Percentiles rank a stretch among this genome's conserved stretches.
These are phyloP conservation scores for Eupithecia exiguata DNA, from an alignment of 2,888 invertebrate genomes.

Conservation along the genomic window DNA sequence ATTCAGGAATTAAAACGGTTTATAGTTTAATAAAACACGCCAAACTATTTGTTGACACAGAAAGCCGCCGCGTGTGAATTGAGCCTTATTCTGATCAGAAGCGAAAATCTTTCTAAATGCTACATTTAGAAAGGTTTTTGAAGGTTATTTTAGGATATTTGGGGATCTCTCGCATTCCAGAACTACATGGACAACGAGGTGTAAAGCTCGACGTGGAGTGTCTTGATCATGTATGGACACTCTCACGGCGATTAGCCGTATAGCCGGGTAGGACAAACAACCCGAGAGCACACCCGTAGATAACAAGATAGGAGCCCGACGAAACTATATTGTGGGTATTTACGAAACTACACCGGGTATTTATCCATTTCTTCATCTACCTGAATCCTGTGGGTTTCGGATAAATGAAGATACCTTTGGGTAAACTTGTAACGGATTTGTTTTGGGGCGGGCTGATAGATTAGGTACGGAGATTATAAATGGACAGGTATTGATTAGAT, in stretches of 20 bases:
- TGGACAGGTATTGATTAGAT: not conserved
- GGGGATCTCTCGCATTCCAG: not conserved
- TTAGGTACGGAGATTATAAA: constrained; percentile 15
- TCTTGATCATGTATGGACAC: not conserved
- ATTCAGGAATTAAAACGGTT: no score
- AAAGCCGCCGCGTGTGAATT: no score
- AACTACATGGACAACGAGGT: not conserved
- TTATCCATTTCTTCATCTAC: constrained; percentile 6
- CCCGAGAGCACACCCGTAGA: constrained; percentile 35
- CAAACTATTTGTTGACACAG: no score
- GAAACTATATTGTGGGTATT: constrained; percentile 22
- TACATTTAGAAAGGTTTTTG: no score
- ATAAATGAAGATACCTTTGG: constrained; percentile 41
- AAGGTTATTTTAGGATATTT: not conserved
- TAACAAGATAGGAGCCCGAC: constrained; percentile 36
- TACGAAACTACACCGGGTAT: constrained; percentile 4
- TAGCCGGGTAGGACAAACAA: constrained; percentile 50
- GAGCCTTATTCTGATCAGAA: no score
- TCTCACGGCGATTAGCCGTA: constrained; percentile 49
- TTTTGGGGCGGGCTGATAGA: constrained; percentile 5
- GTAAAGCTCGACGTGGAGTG: not conserved
- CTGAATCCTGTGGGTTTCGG: constrained; percentile 22
- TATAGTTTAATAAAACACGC: no score
- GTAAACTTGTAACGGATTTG: constrained; percentile 11
- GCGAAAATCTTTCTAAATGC: no score